Evolutionary conservation across 2,113 vertebrate species (phyloP), one percentile per base, ranked within the genome.

Genomic region (Cercocebus atys): DNA sequence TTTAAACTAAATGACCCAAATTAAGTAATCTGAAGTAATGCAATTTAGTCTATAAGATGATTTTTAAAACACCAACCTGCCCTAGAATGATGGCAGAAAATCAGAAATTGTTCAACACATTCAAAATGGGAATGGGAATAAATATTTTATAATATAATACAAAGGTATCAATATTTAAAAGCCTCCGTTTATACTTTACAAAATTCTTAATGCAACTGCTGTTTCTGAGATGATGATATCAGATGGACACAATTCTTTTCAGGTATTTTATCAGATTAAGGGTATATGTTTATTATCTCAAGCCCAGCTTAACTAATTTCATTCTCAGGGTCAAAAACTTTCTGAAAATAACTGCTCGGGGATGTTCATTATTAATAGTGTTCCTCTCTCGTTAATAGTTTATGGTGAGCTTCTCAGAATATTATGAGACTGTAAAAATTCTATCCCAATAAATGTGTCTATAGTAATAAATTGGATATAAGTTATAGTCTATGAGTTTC

Each of bases 351-450:
- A 68, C 59, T 97, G 57, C 35, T 96, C 18, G 82, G 88, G 81
- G 32, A 97, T 95, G 85, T 90, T 94, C 89, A 98, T 98, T 98
- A 98, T 98, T 98, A 98, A 98, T 68, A 96, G 78, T 97, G 76
- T 96, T 98, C 91, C 79, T 98, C 98, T 97, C 96, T 96, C 68
- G 88, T 98, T 98, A 98, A 98, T 98, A 97, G 96, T 98, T 98
- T 97, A 98, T 98, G 95, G 97, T 90, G 87, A 98, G 90, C 92
- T 94, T 96, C 97, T 98, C 97, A 68, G 92, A 50, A 45, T 98
- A 98, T 98, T 98, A 98, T 96, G 97, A 97, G 98, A 98, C 73
- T 98, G 97, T 98, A 99, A 99, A 98, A 98, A 97, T 98, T 98
- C 98, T 96, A 98, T 97, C 94, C 95, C 98, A 98, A 98, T 98